These are phyloP conservation scores for Agapornis canus DNA, from an alignment of 2,797 vertebrate genomes.

Conservation along the genomic window DNA sequence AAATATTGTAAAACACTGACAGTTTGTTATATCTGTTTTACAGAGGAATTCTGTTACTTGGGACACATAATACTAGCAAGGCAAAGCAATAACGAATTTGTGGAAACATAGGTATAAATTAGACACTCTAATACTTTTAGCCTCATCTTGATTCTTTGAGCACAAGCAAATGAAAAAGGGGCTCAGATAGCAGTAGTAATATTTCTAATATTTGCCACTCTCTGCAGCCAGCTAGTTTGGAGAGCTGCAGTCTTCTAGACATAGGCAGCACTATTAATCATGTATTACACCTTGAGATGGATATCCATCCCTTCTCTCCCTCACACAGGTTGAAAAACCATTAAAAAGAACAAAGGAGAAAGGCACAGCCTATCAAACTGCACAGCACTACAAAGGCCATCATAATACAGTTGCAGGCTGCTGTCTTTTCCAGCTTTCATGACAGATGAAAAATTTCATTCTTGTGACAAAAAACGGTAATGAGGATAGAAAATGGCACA, in stretches of 20 bases:
- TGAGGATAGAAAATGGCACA: constrained; percentile 29
- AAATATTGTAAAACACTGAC: neutral
- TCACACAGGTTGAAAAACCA: neutral
- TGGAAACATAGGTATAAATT: neutral
- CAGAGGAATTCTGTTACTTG: neutral
- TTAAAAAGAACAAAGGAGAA: constrained; percentile 32
- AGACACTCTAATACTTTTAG: neutral
- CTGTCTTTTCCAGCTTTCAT: constrained; percentile 28
- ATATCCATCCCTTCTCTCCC: neutral
- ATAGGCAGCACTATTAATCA: constrained; percentile 3
- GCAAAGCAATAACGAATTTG: neutral
- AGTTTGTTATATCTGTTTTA: neutral
- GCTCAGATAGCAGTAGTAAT: neutral
- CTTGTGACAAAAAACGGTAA: neutral
- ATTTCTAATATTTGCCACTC: neutral
- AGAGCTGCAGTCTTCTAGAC: neutral
- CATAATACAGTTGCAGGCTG: neutral
- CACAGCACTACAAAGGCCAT: constrained; percentile 14
- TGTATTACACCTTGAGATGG: neutral
- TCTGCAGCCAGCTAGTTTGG: neutral
- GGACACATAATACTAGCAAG: neutral
- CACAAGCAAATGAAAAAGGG: neutral
- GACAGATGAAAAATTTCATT: constrained; percentile 59
- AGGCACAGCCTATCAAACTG: constrained; percentile 26
- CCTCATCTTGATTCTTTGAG: neutral